These are phyloP conservation scores for Sebastolobus alascanus DNA, from an alignment of 2,797 vertebrate genomes.

Conservation along the genomic window DNA sequence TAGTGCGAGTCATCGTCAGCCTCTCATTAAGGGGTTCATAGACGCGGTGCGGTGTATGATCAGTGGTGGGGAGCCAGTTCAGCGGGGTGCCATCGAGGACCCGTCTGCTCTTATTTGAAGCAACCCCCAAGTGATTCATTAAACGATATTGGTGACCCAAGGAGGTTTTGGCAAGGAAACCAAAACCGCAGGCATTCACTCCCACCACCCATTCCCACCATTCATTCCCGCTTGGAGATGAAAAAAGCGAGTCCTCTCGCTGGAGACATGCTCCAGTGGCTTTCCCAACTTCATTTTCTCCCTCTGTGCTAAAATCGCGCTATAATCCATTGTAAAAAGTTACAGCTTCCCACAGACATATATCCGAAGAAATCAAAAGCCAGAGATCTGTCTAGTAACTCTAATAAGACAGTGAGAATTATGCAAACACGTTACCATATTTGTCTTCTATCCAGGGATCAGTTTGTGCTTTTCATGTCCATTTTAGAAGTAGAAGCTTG, in stretches of 20 bases:
- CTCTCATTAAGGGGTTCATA: slow-evolving; percentile 69
- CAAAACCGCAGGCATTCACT: slow-evolving; percentile 72
- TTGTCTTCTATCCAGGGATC: slow-evolving; percentile 53
- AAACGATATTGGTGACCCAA: slow-evolving; percentile 74
- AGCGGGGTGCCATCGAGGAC: slow-evolving; percentile 66
- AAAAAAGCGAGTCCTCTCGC: slow-evolving; percentile 53
- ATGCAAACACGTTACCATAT: slow-evolving; percentile 40
- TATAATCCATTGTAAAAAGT: slow-evolving; percentile 37
- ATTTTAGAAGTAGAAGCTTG: slow-evolving; percentile 48
- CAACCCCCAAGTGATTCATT: slow-evolving; percentile 72
- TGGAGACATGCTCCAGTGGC: slow-evolving; percentile 52
- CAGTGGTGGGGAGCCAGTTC: slow-evolving; percentile 63
- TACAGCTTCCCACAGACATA: slow-evolving; percentile 50
- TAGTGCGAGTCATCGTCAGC: slow-evolving; percentile 36
- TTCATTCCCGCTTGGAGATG: slow-evolving; percentile 58
- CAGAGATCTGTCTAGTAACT: slow-evolving; percentile 45
- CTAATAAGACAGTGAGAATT: slow-evolving; percentile 42
- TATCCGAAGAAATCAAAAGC: slow-evolving; percentile 36
- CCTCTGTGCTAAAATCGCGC: slow-evolving; percentile 40
- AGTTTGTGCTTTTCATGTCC: slow-evolving; percentile 56
- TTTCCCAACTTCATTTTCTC: slow-evolving; percentile 63
- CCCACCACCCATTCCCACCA: slow-evolving; percentile 39
- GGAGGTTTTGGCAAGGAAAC: slow-evolving; percentile 68
- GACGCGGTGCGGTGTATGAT: slow-evolving; percentile 53
- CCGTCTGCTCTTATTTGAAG: slow-evolving; percentile 64